Evolutionary conservation across 1,140 invertebrate species (phyloP).

Genomic region (Drosophila persimilis): DNA sequence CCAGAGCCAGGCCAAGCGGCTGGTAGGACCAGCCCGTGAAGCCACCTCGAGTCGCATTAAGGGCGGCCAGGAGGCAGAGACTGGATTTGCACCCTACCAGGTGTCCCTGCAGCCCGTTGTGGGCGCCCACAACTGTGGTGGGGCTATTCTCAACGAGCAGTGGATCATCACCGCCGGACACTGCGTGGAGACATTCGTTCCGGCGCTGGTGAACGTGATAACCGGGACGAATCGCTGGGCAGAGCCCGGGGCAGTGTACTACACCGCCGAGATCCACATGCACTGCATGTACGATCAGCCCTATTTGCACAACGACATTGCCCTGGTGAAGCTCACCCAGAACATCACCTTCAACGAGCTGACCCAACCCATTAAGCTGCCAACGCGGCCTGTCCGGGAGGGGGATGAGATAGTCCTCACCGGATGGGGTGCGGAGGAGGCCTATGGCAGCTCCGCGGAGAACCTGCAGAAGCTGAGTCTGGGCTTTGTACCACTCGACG

Average conservation of each 20-base stretch:
- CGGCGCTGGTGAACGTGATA: constrained; percentile 37
- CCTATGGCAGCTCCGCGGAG: constrained; percentile 37
- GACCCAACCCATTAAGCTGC: constrained; percentile 79
- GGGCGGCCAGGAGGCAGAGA: constrained; percentile 79
- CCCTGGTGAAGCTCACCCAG: constrained; percentile 81
- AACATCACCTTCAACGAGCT: constrained; percentile 82
- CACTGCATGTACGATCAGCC: constrained; percentile 73
- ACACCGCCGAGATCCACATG: constrained; percentile 38
- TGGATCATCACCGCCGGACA: constrained; percentile 83
- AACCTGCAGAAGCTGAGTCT: constrained; percentile 60
- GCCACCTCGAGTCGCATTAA: constrained; percentile 64
- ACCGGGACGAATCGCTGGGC: constrained; percentile 54
- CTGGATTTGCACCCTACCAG: constrained; percentile 82
- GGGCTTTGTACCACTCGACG: constrained; percentile 37
- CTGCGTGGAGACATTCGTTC: constrained; percentile 55
- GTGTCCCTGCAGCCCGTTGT: constrained; percentile 69
- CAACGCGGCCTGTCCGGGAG: constrained; percentile 1
- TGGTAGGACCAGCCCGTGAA: background rate
- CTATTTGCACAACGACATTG: constrained; percentile 84
- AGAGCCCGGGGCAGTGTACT: constrained; percentile 49
- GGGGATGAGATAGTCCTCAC: constrained; percentile 82
- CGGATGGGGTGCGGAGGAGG: constrained; percentile 83
- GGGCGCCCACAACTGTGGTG: constrained; percentile 79
- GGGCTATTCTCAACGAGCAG: constrained; percentile 79
- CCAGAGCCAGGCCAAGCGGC: constrained; percentile 28